phyloP scores from a whole-genome alignment of 2,113 vertebrate genomes.

The Pangasianodon hypophthalmus region DNA sequence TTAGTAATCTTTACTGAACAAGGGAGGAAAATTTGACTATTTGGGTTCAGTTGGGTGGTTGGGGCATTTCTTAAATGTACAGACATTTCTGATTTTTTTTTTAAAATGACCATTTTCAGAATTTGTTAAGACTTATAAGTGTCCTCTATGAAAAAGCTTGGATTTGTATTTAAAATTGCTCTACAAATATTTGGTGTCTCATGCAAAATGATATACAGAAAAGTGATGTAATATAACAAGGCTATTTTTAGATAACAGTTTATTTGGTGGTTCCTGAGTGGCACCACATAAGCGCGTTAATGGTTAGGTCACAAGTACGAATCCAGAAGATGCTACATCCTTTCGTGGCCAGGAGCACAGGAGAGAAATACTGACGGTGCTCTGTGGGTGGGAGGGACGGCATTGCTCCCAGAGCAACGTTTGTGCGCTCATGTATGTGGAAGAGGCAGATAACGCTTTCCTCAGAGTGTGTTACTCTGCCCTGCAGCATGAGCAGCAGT shows the following conservation, averaged over 20 bases:
- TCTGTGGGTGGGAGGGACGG: not conserved
- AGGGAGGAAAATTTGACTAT: not conserved
- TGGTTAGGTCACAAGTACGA: not conserved
- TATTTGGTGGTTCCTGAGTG: not conserved
- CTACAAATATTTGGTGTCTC: not conserved
- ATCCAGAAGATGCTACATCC: not conserved
- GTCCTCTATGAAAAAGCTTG: not conserved
- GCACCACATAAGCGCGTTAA: not conserved
- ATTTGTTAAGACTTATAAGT: not conserved
- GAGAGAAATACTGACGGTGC: too few species aligned
- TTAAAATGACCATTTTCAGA: not conserved
- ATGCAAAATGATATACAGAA: not conserved
- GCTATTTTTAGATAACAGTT: not conserved
- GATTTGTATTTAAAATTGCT: not conserved
- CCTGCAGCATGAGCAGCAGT: not conserved
- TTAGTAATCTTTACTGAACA: not conserved
- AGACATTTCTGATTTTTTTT: not conserved
- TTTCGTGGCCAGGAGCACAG: not conserved
- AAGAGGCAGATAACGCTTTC: not conserved
- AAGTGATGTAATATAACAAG: not conserved
- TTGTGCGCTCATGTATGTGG: not conserved
- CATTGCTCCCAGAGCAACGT: not conserved
- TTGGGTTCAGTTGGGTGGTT: not conserved
- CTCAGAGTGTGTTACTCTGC: not conserved
- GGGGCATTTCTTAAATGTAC: not conserved